phyloP scores from a whole-genome alignment of 2,113 vertebrate genomes.

The Serinus canaria region DNA sequence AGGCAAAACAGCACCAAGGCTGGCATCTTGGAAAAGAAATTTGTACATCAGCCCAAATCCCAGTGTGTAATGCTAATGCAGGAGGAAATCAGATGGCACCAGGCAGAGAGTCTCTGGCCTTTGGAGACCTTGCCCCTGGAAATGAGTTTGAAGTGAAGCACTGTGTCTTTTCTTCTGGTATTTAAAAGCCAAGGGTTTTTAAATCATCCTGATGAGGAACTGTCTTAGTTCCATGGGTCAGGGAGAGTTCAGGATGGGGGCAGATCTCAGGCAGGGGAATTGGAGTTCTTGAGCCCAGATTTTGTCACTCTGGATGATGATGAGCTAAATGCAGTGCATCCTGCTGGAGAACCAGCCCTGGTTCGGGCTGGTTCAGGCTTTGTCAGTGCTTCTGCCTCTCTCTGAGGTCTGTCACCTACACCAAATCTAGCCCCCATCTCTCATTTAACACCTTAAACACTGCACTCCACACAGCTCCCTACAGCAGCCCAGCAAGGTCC shows the following conservation, averaged over 20 bases:
- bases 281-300: neutral
- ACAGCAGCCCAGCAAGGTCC: neutral
- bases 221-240: neutral
- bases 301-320: neutral
- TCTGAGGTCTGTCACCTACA: neutral
- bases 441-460: neutral
- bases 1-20: neutral
- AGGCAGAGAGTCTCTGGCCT: neutral
- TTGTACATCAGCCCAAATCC: neutral
- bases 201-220: neutral
- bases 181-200: neutral
- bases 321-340: rapidly evolving
- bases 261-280: rapidly evolving
- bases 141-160: neutral
- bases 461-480: neutral
- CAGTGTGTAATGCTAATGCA: neutral
- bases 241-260: neutral
- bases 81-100: neutral
- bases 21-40: neutral
- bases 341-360: neutral
- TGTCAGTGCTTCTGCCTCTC: neutral
- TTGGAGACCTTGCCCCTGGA: slow-evolving; percentile 3
- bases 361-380: neutral
- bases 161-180: neutral
- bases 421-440: neutral